Percentiles rank a stretch among this genome's conserved stretches.
phyloP scores from a whole-genome alignment of 2,113 vertebrate genomes.

The Oncorhynchus tshawytscha region DNA sequence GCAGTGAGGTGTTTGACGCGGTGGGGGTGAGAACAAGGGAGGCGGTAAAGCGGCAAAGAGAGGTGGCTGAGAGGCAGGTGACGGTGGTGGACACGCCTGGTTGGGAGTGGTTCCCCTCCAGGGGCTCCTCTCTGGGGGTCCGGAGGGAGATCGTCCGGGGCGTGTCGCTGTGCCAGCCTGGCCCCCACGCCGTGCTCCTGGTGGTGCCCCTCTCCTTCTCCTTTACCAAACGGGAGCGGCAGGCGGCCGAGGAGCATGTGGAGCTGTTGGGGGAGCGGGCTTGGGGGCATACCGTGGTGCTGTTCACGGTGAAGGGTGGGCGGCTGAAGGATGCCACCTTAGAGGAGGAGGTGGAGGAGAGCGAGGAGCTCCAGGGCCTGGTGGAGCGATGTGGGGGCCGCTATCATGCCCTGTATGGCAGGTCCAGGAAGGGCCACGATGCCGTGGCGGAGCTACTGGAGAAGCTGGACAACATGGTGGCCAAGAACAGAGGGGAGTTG shows the following conservation, averaged over 20 bases:
- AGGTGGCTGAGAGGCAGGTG: conserved; percentile 16
- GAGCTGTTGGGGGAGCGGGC: conserved; percentile 34
- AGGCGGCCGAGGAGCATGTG: conserved; percentile 33
- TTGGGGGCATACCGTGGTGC: conserved; percentile 37
- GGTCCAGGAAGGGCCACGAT: conserved; percentile 14
- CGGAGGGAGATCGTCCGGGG: conserved; percentile 31
- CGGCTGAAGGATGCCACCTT: conserved; percentile 16
- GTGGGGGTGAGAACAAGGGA: conserved; percentile 31
- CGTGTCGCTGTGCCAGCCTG: conserved; percentile 13
- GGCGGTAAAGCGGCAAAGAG: conserved; percentile 8
- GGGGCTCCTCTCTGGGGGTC: conserved; percentile 1
- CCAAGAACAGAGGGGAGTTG: conserved; percentile 19
- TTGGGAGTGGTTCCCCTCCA: conserved; percentile 45
- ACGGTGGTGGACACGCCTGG: conserved; percentile 43
- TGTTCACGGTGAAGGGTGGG: conserved; percentile 36
- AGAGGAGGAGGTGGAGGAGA: conserved; percentile 32
- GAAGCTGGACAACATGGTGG: conserved; percentile 34
- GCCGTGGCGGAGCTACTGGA: conserved; percentile 28
- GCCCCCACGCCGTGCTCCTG: conserved; percentile 37
- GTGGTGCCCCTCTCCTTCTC: conserved; percentile 45
- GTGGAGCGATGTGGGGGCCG: conserved; percentile 30
- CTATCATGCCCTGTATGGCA: conserved; percentile 29
- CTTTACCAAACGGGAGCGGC: conserved; percentile 19
- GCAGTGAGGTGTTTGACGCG: neutral
- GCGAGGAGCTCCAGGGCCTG: conserved; percentile 27